Conservation (phyloP, 2,888 invertebrate genomes). For the Scaptomyza reducta region DNA sequence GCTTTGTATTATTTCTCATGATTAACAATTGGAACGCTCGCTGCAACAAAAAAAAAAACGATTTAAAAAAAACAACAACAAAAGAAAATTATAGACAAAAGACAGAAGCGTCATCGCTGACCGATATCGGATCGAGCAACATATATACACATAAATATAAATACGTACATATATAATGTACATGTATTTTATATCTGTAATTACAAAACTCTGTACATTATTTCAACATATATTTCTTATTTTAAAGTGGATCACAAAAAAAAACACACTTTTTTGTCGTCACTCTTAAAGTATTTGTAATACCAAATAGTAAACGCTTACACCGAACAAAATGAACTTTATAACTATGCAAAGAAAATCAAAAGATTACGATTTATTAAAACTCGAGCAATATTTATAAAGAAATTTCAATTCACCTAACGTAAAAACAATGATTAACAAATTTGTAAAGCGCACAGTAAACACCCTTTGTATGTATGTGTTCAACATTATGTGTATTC, state of each 20-base stretch:
- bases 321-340: constrained; percentile 55
- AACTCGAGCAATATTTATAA: constrained; percentile 49
- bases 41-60: constrained; percentile 40
- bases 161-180: constrained; percentile 33
- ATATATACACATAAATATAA: constrained; percentile 20
- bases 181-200: constrained; percentile 67
- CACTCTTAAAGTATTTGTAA: constrained; percentile 67
- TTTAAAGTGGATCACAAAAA: constrained; percentile 15
- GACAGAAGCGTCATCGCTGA: constrained; percentile 79
- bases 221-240: constrained; percentile 63
- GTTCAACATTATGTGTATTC: constrained; percentile 55
- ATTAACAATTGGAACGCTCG: constrained; percentile 61
- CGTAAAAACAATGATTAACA: constrained; percentile 27
- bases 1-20: constrained; percentile 51
- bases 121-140: constrained; percentile 77
- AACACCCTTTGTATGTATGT: constrained; percentile 29
- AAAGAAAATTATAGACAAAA: constrained; percentile 28
- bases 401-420: constrained; percentile 37
- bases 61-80: constrained; percentile 18
- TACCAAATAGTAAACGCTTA: constrained; percentile 60
- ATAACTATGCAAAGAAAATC: constrained; percentile 53
- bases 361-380: constrained; percentile 43
- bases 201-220: constrained; percentile 69
- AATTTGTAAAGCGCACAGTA: constrained; percentile 69
- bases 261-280: constrained; percentile 33